phyloP scores from a whole-genome alignment of 2,888 invertebrate genomes.

The Catocala nupta region DNA sequence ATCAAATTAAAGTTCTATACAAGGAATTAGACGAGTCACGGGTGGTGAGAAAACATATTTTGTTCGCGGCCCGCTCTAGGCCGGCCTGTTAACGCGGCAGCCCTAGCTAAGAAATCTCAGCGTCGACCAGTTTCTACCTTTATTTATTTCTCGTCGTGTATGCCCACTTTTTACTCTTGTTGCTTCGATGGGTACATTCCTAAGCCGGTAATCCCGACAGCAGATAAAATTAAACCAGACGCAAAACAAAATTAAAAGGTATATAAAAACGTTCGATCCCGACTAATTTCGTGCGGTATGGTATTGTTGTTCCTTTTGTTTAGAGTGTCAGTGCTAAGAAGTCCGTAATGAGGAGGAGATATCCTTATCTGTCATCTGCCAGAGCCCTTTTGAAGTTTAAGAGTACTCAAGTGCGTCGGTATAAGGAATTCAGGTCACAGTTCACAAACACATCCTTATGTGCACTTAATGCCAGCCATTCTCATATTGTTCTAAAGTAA shows the following conservation, averaged over 20 bases:
- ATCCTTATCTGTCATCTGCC: slow-evolving; percentile 50
- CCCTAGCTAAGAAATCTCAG: slow-evolving; percentile 79
- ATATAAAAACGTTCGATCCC: slow-evolving; percentile 82
- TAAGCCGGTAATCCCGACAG: slow-evolving; percentile 86
- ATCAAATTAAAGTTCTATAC: slow-evolving; percentile 57
- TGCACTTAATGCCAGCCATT: slow-evolving; percentile 19
- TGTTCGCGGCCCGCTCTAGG: slow-evolving; percentile 43
- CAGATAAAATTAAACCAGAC: slow-evolving; percentile 87
- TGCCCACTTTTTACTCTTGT: slow-evolving; percentile 82
- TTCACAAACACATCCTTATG: slow-evolving; percentile 42
- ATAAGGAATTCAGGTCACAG: slow-evolving; percentile 46
- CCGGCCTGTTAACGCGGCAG: slow-evolving; percentile 47
- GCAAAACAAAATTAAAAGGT: slow-evolving; percentile 87
- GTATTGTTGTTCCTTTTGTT: slow-evolving; percentile 64
- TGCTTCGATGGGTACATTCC: slow-evolving; percentile 84
- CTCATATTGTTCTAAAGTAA: slow-evolving; percentile 16
- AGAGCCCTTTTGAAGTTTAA: slow-evolving; percentile 37
- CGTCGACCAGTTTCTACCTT: slow-evolving; percentile 80
- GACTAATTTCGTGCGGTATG: slow-evolving; percentile 85
- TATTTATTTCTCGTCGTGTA: slow-evolving; percentile 85
- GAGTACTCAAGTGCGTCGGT: slow-evolving; percentile 35
- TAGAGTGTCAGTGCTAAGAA: slow-evolving; percentile 44
- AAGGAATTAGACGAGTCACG: slow-evolving; percentile 52
- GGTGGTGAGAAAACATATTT: slow-evolving; percentile 52
- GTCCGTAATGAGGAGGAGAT: slow-evolving; percentile 46